Evolutionary conservation across 35 echinoderm and acorn worm genomes (phyloP).

Genomic region (Ophiothrix spiculata): DNA sequence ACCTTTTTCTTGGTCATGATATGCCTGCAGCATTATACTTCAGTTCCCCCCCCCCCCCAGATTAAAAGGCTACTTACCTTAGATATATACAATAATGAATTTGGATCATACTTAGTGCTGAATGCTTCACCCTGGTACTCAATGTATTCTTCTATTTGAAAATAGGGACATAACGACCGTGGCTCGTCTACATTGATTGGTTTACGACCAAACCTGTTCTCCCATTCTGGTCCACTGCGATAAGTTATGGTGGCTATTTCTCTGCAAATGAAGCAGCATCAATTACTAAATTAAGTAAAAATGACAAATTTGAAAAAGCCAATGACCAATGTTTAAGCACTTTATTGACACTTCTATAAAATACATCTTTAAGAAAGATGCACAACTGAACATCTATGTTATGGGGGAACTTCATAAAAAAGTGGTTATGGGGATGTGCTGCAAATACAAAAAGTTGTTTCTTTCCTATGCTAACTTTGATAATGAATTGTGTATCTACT

Average conservation of each 20-base stretch:
- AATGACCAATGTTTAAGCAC: background rate
- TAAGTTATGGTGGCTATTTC: constrained; percentile 95
- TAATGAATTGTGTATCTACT: too few species aligned
- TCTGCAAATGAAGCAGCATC: constrained; percentile 34
- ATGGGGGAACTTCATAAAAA: too few species aligned
- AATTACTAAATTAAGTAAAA: background rate
- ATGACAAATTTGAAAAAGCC: too few species aligned
- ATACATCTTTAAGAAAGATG: too few species aligned
- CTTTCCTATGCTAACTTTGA: too few species aligned
- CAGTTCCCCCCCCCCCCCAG: too few species aligned
- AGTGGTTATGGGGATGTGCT: too few species aligned
- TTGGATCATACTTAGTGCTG: constrained; percentile 89
- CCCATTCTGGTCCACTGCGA: constrained; percentile 96
- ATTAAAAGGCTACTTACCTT: constrained; percentile 75
- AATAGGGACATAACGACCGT: constrained; percentile 76
- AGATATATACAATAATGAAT: constrained; percentile 90
- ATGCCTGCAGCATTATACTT: too few species aligned
- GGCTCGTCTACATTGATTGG: constrained; percentile 33
- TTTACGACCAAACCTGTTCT: constrained; percentile 77
- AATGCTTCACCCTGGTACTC: constrained; percentile 88
- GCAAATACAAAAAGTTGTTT: too few species aligned
- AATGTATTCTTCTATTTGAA: constrained; percentile 83
- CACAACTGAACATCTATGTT: too few species aligned
- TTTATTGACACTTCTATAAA: too few species aligned
- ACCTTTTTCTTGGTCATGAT: too few species aligned